A percentile compares a stretch with the other conserved stretches of the same genome.
Conservation (phyloP, 1,140 invertebrate genomes). For the Lepidotrigona ventralis region DNA sequence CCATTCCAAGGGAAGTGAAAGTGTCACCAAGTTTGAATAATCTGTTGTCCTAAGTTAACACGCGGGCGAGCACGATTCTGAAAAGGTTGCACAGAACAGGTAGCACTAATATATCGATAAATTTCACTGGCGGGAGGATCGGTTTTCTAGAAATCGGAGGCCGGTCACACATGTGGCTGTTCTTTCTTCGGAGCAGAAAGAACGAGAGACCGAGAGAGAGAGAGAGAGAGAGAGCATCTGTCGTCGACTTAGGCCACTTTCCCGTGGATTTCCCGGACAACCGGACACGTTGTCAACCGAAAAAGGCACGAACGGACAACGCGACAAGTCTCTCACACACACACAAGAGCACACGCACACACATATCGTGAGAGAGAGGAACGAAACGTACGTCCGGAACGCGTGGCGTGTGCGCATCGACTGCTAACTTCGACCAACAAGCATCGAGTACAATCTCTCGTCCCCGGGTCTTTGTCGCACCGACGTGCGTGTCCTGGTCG, state of each 20-base stretch:
- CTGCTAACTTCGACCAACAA: slow-evolving; percentile 75
- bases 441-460: slow-evolving; percentile 61
- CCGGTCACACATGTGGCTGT: background rate
- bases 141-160: background rate
- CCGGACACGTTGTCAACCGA: slow-evolving; percentile 55
- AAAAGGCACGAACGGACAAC: slow-evolving; percentile 6
- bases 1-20: background rate
- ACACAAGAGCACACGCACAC: too few species aligned
- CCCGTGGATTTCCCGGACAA: slow-evolving; percentile 50
- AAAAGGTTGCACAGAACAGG: background rate
- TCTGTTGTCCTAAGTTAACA: background rate
- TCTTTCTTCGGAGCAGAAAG: background rate
- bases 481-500: slow-evolving; percentile 26
- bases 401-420: slow-evolving; percentile 78
- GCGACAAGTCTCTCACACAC: background rate
- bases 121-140: background rate
- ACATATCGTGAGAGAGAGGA: slow-evolving; percentile 29
- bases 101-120: background rate
- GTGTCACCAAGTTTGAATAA: background rate
- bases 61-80: too few species aligned
- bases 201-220: slow-evolving; percentile 1
- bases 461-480: slow-evolving; percentile 40
- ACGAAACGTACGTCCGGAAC: slow-evolving; percentile 70
- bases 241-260: background rate
- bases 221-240: background rate